These are phyloP conservation scores for Pelochelys cantorii DNA, from an alignment of 2,797 vertebrate genomes.

Conservation along the genomic window DNA sequence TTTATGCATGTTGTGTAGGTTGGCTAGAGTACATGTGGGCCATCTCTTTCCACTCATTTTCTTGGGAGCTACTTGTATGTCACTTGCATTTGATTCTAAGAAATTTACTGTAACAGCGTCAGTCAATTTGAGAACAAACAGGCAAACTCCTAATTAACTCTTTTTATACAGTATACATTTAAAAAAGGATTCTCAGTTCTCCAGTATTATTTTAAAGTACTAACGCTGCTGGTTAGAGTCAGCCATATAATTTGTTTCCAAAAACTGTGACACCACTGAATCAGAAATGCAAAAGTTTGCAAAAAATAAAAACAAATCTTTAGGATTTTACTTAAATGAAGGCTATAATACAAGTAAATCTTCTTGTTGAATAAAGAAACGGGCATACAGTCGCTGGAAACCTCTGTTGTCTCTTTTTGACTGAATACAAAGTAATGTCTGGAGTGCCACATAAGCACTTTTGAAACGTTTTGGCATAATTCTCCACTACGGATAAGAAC, in stretches of 20 bases:
- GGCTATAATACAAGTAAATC: neutral
- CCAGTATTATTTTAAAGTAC: constrained; percentile 1
- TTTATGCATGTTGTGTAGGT: neutral
- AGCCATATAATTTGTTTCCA: constrained; percentile 25
- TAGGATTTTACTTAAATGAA: neutral
- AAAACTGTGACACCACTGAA: neutral
- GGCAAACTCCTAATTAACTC: constrained; percentile 56
- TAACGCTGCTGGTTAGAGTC: constrained; percentile 11
- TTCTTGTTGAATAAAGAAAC: neutral
- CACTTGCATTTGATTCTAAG: constrained; percentile 53
- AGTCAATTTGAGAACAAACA: constrained; percentile 55
- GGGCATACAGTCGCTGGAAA: neutral
- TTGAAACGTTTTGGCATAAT: neutral
- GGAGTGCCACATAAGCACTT: neutral
- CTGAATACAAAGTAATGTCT: neutral
- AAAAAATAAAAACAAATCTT: neutral
- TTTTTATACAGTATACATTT: constrained; percentile 35
- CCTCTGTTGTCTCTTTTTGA: neutral
- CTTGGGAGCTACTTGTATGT: constrained; percentile 54
- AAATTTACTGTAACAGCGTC: constrained; percentile 39
- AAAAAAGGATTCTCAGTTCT: constrained; percentile 17
- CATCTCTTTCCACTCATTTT: constrained; percentile 24
- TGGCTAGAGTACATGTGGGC: constrained; percentile 11
- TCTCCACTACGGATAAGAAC: neutral
- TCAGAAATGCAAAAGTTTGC: neutral